phyloP scores from a whole-genome alignment of 2,113 vertebrate genomes.

The Murina feae region DNA sequence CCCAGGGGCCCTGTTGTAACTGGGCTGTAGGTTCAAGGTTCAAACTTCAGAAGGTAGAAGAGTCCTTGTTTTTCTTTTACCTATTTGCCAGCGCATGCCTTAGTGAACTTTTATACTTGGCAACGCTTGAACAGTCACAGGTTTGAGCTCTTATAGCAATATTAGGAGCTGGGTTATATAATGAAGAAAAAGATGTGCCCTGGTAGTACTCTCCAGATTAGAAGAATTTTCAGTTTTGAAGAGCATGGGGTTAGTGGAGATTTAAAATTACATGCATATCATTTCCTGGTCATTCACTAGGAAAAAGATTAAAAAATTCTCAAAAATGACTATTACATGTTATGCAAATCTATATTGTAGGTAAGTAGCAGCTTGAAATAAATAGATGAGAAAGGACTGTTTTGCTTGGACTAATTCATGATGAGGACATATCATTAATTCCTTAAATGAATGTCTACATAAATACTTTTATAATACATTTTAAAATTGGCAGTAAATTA shows the following conservation, averaged over 20 bases:
- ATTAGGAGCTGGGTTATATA: slow-evolving; percentile 8
- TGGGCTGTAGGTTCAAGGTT: slow-evolving; percentile 81
- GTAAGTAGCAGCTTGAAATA: neutral
- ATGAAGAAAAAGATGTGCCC: slow-evolving; percentile 18
- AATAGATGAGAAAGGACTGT: neutral
- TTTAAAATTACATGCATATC: neutral
- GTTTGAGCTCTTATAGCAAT: slow-evolving; percentile 43
- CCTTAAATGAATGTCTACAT: neutral
- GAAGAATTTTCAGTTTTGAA: slow-evolving; percentile 13
- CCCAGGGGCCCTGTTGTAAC: slow-evolving; percentile 73
- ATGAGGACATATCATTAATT: neutral
- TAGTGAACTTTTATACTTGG: slow-evolving; percentile 73
- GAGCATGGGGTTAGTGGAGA: neutral
- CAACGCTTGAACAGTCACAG: slow-evolving; percentile 61
- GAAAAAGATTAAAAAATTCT: neutral
- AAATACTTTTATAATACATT: neutral
- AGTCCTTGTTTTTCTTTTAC: slow-evolving; percentile 76
- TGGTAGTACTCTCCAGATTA: neutral
- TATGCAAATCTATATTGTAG: neutral
- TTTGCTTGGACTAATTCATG: neutral
- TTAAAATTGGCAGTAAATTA: neutral
- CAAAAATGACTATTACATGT: neutral
- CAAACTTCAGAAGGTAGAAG: slow-evolving; percentile 78
- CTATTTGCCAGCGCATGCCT: slow-evolving; percentile 66
- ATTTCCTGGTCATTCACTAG: neutral